Base-by-base conservation (phyloP, 1,140 invertebrate species). In the Agrilus planipennis region DNA sequence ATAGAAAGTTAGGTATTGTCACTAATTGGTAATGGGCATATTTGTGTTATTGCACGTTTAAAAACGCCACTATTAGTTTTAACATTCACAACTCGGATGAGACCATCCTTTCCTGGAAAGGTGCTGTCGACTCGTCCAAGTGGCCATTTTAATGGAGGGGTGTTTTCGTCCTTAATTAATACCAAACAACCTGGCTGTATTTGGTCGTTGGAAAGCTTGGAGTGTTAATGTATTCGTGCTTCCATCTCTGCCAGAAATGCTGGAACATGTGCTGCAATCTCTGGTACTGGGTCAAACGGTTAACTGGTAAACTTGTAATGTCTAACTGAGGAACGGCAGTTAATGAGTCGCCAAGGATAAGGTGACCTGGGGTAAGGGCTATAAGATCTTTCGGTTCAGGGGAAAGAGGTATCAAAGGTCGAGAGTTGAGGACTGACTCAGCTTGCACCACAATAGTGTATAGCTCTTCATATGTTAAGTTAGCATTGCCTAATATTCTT, bases 51-150 rank as follows among this genome's bases (percentile, higher is more conserved):
- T n/a, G n/a, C n/a, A n/a, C n/a, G n/a, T n/a, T n/a, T n/a, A n/a
- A n/a, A n/a, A n/a, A n/a, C 12, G 12, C 11, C 15, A 10, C 27
- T 30, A 2, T 22, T 17, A 27, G 7, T 41, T 4, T 16, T 19
- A 5, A 45, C n/a, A n/a, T n/a, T 18, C 2, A 34, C 41, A n/a
- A 41, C 25, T 3, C 47, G 2, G 5, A 42, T 30, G 11, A 42
- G 19, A 28, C 32, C 31, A 21, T 49, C 47, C n/a, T 7, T 6
- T 7, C 52, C 45, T 12, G 42, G 39, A 44, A 50, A 38, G 12
- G 54, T 17, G 44, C 50, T 68, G 34, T 67, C 52, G 20, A 55
- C 45, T 25, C 62, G 55, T 27, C 63, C 63, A 0, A 59, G 15
- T 10, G 32, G 40, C 53, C 49, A 59, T 7, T 34, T 36, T 15